Percentiles rank a stretch among this genome's conserved stretches.
phyloP scores from a whole-genome alignment of 23 tunicate species.

The Ciona savignyi region DNA sequence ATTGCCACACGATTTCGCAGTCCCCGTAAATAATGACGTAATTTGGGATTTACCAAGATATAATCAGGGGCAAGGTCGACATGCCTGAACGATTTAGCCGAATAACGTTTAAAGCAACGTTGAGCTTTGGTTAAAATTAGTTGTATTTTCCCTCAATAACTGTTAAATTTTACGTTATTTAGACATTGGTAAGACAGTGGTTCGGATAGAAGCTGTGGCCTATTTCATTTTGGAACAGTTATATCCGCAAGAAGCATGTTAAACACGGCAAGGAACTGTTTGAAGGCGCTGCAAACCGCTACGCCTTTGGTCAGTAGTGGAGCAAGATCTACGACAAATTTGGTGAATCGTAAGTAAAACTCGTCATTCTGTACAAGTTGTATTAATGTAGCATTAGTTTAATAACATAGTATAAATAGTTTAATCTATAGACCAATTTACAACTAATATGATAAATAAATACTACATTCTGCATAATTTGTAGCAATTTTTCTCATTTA shows the following conservation, averaged over 20 bases:
- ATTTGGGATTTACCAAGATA: conserved; percentile 1
- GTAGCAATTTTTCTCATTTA: not conserved
- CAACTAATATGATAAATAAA: too few species aligned
- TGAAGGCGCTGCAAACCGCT: conserved; percentile 50
- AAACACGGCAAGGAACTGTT: conserved; percentile 72
- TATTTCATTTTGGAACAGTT: not conserved
- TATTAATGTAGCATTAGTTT: too few species aligned
- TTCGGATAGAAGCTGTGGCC: conserved; percentile 6
- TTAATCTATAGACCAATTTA: too few species aligned
- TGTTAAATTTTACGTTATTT: not conserved
- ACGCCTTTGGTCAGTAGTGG: conserved; percentile 21
- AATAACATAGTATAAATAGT: too few species aligned
- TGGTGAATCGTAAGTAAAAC: conserved; percentile 20
- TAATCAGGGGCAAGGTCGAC: conserved; percentile 55
- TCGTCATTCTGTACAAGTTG: too few species aligned
- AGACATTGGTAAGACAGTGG: too few species aligned
- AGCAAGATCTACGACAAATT: conserved; percentile 23
- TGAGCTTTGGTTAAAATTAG: conserved; percentile 3
- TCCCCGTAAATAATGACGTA: not conserved
- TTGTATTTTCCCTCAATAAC: not conserved
- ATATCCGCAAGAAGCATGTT: conserved; percentile 26
- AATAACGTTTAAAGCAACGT: not conserved
- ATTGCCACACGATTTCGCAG: not conserved
- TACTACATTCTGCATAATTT: too few species aligned
- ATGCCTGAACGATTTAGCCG: not conserved